These are phyloP conservation scores for Hetaerina titia DNA, from an alignment of 2,888 invertebrate species.

Conservation along the genomic window DNA sequence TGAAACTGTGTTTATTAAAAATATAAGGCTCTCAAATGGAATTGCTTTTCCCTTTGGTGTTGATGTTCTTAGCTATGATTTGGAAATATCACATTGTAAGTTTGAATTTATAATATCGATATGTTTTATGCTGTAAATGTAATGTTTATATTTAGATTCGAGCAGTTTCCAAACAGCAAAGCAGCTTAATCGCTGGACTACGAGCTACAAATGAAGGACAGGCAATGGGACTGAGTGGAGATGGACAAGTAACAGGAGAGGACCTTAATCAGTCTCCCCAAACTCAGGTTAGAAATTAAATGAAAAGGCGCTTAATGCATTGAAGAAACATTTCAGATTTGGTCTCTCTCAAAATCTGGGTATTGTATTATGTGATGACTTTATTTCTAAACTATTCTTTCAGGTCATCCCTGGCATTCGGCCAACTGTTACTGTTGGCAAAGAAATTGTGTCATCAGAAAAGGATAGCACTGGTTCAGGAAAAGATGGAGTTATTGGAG, in stretches of 20 bases:
- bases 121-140: background rate
- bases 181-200: constrained; percentile 93
- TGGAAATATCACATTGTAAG: no score
- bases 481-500: constrained; percentile 24
- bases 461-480: background rate
- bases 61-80: no score
- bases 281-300: background rate
- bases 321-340: no score
- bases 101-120: no score
- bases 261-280: constrained; percentile 39
- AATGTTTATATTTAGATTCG: constrained; percentile 72
- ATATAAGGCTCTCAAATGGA: no score
- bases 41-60: no score
- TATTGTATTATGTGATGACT: no score
- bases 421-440: constrained; percentile 28
- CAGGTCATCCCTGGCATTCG: background rate
- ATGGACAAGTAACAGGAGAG: constrained; percentile 75
- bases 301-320: background rate
- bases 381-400: background rate
- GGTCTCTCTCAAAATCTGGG: no score
- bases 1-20: no score
- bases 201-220: constrained; percentile 90
- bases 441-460: constrained; percentile 4
- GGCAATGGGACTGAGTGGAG: constrained; percentile 80
- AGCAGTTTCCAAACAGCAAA: constrained; percentile 88